These are phyloP conservation scores for Noctua janthe DNA, from an alignment of 2,888 invertebrate genomes.

Conservation along the genomic window DNA sequence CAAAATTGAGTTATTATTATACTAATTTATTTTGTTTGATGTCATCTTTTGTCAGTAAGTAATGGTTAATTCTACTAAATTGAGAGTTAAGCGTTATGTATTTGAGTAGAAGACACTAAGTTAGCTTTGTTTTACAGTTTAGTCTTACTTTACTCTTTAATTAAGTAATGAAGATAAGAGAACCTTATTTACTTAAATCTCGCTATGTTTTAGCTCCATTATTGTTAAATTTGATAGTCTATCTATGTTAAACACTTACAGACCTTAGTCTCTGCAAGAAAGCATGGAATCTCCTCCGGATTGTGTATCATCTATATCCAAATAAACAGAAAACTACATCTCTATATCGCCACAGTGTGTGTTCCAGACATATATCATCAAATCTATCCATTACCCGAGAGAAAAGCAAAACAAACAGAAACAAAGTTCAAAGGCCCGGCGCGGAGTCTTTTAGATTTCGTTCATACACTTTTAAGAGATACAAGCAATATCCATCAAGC, in stretches of 20 bases:
- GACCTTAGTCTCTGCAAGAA: background rate
- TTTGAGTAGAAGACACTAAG: background rate
- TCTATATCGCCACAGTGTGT: conserved; percentile 8
- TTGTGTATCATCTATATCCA: background rate
- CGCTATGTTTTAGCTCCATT: background rate
- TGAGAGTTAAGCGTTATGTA: background rate
- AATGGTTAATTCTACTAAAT: conserved; percentile 11
- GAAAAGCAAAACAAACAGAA: conserved; percentile 57
- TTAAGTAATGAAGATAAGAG: background rate
- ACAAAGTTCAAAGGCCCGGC: conserved; percentile 54
- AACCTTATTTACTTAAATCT: background rate
- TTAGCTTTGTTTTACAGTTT: background rate
- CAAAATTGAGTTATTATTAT: conserved; percentile 31
- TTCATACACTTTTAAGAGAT: conserved; percentile 69
- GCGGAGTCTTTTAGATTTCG: conserved; percentile 57
- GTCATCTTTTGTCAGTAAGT: conserved; percentile 25
- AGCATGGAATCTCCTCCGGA: background rate
- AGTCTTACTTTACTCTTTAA: conserved; percentile 2
- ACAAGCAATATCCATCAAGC: conserved; percentile 76
- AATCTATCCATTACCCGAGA: conserved; percentile 49
- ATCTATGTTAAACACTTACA: background rate
- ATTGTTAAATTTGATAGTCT: background rate
- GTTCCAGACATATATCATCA: conserved; percentile 48
- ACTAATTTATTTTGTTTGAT: conserved; percentile 30
- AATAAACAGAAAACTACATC: conserved; percentile 15